A percentile compares a stretch with the other conserved stretches of the same genome.
phyloP scores from a whole-genome alignment of 2,888 invertebrate species.

The Ryuthela nishihirai region DNA sequence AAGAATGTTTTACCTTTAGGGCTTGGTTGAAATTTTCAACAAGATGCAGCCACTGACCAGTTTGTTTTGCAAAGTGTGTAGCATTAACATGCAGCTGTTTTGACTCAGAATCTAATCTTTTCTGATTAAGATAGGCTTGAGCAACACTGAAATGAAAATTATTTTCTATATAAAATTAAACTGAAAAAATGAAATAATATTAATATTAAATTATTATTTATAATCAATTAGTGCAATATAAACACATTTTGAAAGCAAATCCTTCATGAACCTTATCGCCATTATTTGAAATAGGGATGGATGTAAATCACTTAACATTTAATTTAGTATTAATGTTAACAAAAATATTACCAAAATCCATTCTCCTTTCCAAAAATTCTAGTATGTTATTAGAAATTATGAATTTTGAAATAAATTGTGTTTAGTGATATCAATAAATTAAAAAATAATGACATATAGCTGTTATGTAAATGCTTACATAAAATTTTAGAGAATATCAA shows the following conservation, averaged over 20 bases:
- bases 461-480: too few relatives aligned
- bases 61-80: constrained; percentile 91
- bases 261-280: too few relatives aligned
- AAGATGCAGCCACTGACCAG: constrained; percentile 92
- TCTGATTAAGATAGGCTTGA: constrained; percentile 97
- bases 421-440: too few relatives aligned
- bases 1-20: constrained; percentile 55
- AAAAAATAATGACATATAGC: too few relatives aligned
- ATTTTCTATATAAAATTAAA: constrained; percentile 8
- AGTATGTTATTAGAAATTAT: too few relatives aligned
- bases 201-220: constrained; percentile 1
- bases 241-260: not conserved
- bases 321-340: too few relatives aligned
- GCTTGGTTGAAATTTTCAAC: constrained; percentile 58
- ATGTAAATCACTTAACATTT: too few relatives aligned
- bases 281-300: too few relatives aligned
- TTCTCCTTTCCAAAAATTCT: too few relatives aligned
- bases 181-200: not conserved
- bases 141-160: constrained; percentile 69
- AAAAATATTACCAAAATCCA: too few relatives aligned
- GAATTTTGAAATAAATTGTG: too few relatives aligned
- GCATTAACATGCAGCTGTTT: constrained; percentile 92
- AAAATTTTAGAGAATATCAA: too few relatives aligned
- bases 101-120: constrained; percentile 94
- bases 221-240: not conserved